These are phyloP conservation scores for Donacobius atricapilla DNA, from an alignment of 2,113 vertebrate genomes.

Conservation along the genomic window DNA sequence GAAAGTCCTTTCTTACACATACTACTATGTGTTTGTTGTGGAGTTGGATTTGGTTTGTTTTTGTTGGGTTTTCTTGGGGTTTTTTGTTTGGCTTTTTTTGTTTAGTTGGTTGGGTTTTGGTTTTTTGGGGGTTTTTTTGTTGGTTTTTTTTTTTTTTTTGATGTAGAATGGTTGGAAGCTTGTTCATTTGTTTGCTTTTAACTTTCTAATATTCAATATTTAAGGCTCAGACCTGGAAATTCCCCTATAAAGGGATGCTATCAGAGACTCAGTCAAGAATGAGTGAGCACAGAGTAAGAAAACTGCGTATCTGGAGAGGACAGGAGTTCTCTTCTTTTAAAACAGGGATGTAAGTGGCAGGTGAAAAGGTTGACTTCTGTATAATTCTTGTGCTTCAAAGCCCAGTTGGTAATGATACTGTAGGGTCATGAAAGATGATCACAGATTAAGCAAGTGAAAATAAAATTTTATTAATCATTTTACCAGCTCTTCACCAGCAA, in stretches of 20 bases:
- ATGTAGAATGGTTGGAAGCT: not conserved
- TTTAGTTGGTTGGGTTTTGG: no score
- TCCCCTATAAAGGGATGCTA: not conserved
- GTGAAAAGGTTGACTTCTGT: not conserved
- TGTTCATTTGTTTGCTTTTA: not conserved
- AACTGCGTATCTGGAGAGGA: not conserved
- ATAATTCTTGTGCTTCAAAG: not conserved
- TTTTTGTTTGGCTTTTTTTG: not conserved
- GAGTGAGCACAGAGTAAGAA: not conserved
- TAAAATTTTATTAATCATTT: not conserved
- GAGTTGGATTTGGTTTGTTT: not conserved
- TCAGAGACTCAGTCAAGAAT: not conserved
- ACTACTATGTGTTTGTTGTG: not conserved
- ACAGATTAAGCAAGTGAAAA: not conserved
- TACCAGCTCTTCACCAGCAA: not conserved
- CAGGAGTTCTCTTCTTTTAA: not conserved
- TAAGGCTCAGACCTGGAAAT: not conserved
- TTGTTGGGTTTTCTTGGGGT: not conserved
- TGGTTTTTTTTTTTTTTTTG: not conserved
- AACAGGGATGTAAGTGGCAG: not conserved
- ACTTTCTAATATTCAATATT: not conserved
- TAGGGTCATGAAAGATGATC: not conserved
- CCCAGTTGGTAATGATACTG: not conserved
- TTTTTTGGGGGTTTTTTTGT: not conserved
- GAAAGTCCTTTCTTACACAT: not conserved